Evolutionary conservation across 2,113 vertebrate species (phyloP).

Genomic region (Anhinga rufa): DNA sequence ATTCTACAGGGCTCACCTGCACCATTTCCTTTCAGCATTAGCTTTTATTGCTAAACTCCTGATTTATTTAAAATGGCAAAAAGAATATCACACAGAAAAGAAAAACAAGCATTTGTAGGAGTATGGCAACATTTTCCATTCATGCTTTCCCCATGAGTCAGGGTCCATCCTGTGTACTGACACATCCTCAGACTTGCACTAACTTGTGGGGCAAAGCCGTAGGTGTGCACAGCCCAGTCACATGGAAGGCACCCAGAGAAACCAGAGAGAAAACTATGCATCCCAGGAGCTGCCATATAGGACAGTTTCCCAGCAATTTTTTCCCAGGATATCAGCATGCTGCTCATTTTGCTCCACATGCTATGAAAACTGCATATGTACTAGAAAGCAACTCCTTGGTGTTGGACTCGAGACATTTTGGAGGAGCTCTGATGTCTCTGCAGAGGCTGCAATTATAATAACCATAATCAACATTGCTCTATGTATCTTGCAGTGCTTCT

Average conservation of each 20-base stretch:
- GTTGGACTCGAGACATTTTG: neutral
- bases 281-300: neutral
- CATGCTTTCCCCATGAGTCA: conserved; percentile 33
- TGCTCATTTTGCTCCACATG: neutral
- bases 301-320: neutral
- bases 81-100: neutral
- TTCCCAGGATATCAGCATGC: neutral
- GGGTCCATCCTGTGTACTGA: conserved; percentile 10
- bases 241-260: neutral
- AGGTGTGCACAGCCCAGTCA: neutral
- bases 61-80: neutral
- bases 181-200: conserved; percentile 21
- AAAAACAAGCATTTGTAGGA: neutral
- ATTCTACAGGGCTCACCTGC: neutral
- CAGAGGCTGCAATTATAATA: neutral
- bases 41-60: neutral
- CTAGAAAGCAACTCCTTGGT: neutral
- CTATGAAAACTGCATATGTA: neutral
- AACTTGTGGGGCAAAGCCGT: neutral
- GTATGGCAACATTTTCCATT: neutral
- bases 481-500: neutral
- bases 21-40: neutral
- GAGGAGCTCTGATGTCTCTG: neutral
- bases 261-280: neutral
- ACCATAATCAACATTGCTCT: neutral